Evolutionary conservation across 2,113 vertebrate genomes (phyloP).

Genomic region (Aegithalos caudatus): DNA sequence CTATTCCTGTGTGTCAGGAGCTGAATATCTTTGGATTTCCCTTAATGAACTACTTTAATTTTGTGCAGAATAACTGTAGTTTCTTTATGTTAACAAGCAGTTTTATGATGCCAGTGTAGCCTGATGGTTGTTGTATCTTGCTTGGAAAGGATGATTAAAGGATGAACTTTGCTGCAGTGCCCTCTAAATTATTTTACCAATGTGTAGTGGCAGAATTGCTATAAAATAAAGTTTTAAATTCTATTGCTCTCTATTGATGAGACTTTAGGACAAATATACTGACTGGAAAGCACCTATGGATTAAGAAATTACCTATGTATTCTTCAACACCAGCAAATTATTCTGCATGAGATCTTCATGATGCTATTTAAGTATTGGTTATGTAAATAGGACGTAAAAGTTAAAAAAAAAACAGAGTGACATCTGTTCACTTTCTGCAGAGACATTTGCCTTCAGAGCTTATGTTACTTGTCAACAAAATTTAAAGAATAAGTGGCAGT

Average conservation of each 20-base stretch:
- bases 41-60: neutral
- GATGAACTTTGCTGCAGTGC: neutral
- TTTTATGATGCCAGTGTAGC: neutral
- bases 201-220: neutral
- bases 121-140: neutral
- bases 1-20: neutral
- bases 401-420: neutral
- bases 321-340: neutral
- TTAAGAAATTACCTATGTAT: neutral
- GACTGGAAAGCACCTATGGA: neutral
- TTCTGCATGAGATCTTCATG: neutral
- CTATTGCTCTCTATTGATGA: neutral
- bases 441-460: neutral
- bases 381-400: neutral
- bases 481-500: neutral
- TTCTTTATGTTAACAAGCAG: neutral
- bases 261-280: neutral
- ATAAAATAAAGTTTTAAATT: neutral
- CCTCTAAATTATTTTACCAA: neutral
- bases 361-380: neutral
- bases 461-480: neutral
- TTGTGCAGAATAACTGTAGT: neutral
- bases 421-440: neutral
- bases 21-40: neutral
- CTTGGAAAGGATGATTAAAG: neutral